phyloP scores from a whole-genome alignment of 2,888 invertebrate genomes.

The Fragum whitleyi region DNA sequence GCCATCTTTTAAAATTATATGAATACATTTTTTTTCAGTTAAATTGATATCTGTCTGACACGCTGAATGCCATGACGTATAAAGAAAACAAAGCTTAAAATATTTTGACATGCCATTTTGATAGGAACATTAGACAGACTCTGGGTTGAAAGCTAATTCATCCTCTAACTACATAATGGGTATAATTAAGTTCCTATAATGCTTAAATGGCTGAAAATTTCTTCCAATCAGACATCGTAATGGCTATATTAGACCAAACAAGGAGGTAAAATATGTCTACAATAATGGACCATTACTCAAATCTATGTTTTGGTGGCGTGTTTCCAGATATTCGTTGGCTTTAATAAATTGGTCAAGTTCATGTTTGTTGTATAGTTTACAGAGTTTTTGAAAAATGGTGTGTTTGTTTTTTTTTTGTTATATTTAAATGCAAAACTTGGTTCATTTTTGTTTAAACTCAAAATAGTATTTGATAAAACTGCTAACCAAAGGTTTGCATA shows the following conservation, averaged over 20 bases:
- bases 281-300: slow-evolving; percentile 42
- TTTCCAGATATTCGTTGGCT: not conserved
- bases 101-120: not conserved
- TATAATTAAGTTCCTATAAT: slow-evolving; percentile 54
- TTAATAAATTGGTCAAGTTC: too few relatives aligned
- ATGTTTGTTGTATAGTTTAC: too few relatives aligned
- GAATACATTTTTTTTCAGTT: not conserved
- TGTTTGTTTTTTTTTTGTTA: too few relatives aligned
- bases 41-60: not conserved
- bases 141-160: slow-evolving; percentile 21
- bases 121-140: not conserved
- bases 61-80: not conserved
- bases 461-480: too few relatives aligned
- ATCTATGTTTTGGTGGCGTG: slow-evolving; percentile 5
- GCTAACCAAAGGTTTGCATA: too few relatives aligned
- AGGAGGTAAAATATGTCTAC: slow-evolving; percentile 46
- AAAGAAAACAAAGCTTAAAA: slow-evolving; percentile 1
- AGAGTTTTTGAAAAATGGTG: too few relatives aligned
- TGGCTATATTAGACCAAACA: slow-evolving; percentile 49
- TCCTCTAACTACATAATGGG: slow-evolving; percentile 40
- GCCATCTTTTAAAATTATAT: too few relatives aligned
- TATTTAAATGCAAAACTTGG: too few relatives aligned
- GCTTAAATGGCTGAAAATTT: slow-evolving; percentile 50
- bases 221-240: slow-evolving; percentile 47
- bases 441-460: too few relatives aligned